These are phyloP conservation scores for Mus musculus DNA, from an alignment of 2,113 vertebrate species.

Conservation along the genomic window DNA sequence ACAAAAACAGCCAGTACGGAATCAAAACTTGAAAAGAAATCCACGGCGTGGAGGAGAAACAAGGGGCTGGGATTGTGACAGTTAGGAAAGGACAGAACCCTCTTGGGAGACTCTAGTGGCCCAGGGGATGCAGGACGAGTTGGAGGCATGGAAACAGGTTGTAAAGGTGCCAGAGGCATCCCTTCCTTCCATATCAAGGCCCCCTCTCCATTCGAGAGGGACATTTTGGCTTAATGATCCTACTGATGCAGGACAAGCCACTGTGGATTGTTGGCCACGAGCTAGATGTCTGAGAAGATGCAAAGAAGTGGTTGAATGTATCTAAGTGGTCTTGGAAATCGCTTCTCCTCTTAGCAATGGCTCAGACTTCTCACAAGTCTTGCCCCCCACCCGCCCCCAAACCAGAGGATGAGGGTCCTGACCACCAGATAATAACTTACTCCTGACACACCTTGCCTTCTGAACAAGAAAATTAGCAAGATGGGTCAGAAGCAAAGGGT, in stretches of 20 bases:
- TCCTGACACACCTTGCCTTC: neutral
- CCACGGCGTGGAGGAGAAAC: neutral
- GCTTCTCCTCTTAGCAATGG: neutral
- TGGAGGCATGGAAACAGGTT: neutral
- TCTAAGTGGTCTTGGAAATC: neutral
- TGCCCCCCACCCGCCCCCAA: neutral
- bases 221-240: neutral
- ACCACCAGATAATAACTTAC: neutral
- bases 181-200: neutral
- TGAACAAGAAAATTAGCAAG: constrained; percentile 31
- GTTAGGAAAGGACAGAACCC: neutral
- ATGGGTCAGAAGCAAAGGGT: neutral
- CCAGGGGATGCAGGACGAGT: neutral
- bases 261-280: neutral
- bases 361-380: neutral
- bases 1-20: too few species aligned
- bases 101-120: too few species aligned
- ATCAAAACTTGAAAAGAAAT: neutral
- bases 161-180: too few species aligned
- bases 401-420: neutral
- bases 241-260: neutral
- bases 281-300: rapidly evolving
- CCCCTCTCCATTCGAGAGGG: neutral
- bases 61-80: neutral
- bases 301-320: neutral